Evolutionary conservation across 2,888 invertebrate genomes (phyloP).

Genomic region (Andrena fulva): DNA sequence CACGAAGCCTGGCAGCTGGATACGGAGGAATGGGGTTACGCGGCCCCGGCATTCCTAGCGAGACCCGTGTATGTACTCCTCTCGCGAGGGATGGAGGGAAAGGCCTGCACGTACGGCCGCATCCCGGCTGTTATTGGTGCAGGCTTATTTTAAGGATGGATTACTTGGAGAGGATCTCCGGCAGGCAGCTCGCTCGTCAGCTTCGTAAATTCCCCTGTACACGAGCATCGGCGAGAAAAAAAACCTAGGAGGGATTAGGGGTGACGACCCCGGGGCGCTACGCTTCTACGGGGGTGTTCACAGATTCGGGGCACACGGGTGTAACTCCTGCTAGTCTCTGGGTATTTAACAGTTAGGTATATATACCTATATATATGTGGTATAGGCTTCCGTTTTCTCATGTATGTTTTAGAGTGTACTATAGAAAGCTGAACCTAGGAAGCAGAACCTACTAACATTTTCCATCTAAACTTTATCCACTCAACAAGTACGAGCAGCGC

Average conservation of each 20-base stretch:
- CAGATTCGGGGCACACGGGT: background rate
- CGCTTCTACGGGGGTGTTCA: background rate
- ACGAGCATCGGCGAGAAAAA: background rate
- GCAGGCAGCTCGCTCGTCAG: background rate
- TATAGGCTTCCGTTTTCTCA: too few relatives aligned
- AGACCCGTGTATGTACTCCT: constrained; percentile 4
- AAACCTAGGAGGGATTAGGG: constrained; percentile 33
- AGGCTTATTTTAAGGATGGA: constrained; percentile 59
- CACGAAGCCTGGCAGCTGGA: constrained; percentile 28
- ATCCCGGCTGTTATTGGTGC: constrained; percentile 21
- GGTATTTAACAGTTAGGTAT: too few relatives aligned
- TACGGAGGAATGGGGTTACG: constrained; percentile 44
- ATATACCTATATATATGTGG: too few relatives aligned
- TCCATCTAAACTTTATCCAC: background rate
- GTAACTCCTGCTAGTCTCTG: too few relatives aligned
- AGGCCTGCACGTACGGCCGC: background rate
- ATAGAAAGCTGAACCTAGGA: too few relatives aligned
- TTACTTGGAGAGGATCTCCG: constrained; percentile 35
- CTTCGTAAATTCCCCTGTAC: constrained; percentile 9
- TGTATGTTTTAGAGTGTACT: too few relatives aligned
- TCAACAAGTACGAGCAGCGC: background rate
- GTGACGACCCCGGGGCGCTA: constrained; percentile 17
- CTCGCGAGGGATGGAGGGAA: background rate
- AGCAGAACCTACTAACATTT: too few relatives aligned
- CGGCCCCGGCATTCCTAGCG: constrained; percentile 23